Conservation (phyloP, 2,888 invertebrate species). For the Polietes domitor region DNA sequence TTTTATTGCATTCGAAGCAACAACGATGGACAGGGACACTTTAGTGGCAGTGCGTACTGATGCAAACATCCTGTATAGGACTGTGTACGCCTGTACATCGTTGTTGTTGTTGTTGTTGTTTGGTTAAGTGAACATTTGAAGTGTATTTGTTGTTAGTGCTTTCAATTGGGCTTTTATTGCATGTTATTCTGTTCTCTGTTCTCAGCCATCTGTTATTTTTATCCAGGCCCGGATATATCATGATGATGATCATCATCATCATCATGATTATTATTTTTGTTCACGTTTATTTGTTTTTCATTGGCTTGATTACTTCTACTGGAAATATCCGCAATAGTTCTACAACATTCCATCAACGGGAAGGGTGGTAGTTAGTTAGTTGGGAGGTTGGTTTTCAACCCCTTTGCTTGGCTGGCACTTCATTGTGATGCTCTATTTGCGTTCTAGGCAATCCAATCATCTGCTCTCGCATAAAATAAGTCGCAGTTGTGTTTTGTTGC, state of each 20-base stretch:
- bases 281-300: neutral
- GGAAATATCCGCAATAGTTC: neutral
- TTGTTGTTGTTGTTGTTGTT: neutral
- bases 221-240: neutral
- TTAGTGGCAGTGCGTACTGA: neutral
- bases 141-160: too few species aligned
- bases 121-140: neutral
- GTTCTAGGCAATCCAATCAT: too few species aligned
- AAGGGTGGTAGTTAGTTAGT: too few species aligned
- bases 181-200: neutral
- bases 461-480: neutral
- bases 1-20: neutral
- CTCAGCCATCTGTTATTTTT: conserved; percentile 3
- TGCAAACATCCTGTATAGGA: neutral
- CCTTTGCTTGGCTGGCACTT: neutral
- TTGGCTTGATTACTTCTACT: neutral
- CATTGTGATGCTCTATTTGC: too few species aligned
- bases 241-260: neutral
- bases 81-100: neutral
- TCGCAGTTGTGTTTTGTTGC: neutral
- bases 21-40: neutral
- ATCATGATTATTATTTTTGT: neutral
- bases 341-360: neutral
- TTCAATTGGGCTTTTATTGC: conserved; percentile 5
- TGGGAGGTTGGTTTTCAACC: neutral